Conservation (phyloP, 2,113 vertebrate species). For the Morone saxatilis region DNA sequence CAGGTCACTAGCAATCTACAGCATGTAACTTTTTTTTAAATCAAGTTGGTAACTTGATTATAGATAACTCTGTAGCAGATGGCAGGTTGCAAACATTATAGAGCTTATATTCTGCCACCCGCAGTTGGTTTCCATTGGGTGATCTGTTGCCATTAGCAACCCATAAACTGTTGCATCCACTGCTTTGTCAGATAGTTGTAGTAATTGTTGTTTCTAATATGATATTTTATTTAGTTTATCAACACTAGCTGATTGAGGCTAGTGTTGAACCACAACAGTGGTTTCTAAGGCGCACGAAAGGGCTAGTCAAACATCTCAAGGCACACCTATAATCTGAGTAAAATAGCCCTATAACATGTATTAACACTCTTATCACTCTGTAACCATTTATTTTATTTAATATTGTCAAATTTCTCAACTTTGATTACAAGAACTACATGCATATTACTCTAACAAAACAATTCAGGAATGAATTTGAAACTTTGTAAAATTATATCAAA, state of each 20-base stretch:
- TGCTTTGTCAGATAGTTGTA: neutral
- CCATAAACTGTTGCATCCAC: neutral
- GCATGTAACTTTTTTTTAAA: neutral
- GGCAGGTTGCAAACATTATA: neutral
- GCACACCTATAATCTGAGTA: no score
- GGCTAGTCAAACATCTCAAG: no score
- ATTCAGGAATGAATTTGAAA: no score
- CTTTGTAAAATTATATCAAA: no score
- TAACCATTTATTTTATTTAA: no score
- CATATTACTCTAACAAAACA: neutral
- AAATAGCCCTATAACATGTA: no score
- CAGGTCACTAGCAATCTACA: neutral
- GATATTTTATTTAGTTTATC: neutral
- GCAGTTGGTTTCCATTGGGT: neutral
- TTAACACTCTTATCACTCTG: no score
- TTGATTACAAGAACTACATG: no score
- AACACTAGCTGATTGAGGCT: neutral
- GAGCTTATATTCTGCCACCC: neutral
- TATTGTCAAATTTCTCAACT: no score
- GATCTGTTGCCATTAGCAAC: neutral
- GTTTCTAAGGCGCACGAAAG: no score
- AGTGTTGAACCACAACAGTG: no score
- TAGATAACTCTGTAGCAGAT: neutral
- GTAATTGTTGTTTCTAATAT: neutral
- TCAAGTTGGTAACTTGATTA: neutral